Percentiles rank a stretch among this genome's conserved stretches.
Evolutionary conservation across 2,797 vertebrate genomes (phyloP).

Genomic region (Enteromius thamalakanensis): DNA sequence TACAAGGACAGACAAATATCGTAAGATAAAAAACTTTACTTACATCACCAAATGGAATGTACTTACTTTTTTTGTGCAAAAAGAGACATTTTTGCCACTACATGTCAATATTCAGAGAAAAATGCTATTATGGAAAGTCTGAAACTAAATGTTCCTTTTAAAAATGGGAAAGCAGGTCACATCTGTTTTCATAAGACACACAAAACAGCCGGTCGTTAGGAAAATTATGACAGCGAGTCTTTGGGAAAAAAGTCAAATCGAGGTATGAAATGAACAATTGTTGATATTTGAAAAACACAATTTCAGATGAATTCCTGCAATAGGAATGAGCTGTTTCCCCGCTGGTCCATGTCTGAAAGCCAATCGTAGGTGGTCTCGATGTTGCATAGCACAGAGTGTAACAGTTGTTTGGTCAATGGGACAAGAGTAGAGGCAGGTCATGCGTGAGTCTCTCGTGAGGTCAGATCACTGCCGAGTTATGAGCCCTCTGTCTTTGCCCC

Average conservation of each 20-base stretch:
- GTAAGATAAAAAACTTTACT: conserved; percentile 59
- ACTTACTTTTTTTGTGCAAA: conserved; percentile 58
- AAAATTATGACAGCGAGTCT: conserved; percentile 19
- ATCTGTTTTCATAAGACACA: conserved; percentile 25
- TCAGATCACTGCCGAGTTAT: conserved; percentile 46
- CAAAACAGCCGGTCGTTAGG: not conserved
- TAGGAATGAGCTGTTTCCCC: conserved; percentile 14
- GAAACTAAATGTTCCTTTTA: conserved; percentile 29
- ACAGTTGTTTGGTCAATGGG: conserved; percentile 66
- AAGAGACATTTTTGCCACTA: conserved; percentile 60
- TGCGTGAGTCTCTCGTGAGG: conserved; percentile 6
- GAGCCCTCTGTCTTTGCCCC: conserved; percentile 66
- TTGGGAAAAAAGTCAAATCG: not conserved
- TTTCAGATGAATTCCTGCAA: conserved; percentile 4
- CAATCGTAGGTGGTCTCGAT: conserved; percentile 44
- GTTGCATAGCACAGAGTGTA: conserved; percentile 66
- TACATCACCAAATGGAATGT: conserved; percentile 67
- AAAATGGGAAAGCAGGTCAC: conserved; percentile 42
- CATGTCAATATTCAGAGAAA: conserved; percentile 59
- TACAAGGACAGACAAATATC: conserved; percentile 54
- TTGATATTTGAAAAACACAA: not conserved
- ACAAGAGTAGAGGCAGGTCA: conserved; percentile 31
- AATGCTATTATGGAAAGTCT: conserved; percentile 9
- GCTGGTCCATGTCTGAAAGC: conserved; percentile 9
- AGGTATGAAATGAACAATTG: conserved; percentile 27